Evolutionary conservation across 2,113 vertebrate genomes (phyloP).

Genomic region (Catharus minimus): DNA sequence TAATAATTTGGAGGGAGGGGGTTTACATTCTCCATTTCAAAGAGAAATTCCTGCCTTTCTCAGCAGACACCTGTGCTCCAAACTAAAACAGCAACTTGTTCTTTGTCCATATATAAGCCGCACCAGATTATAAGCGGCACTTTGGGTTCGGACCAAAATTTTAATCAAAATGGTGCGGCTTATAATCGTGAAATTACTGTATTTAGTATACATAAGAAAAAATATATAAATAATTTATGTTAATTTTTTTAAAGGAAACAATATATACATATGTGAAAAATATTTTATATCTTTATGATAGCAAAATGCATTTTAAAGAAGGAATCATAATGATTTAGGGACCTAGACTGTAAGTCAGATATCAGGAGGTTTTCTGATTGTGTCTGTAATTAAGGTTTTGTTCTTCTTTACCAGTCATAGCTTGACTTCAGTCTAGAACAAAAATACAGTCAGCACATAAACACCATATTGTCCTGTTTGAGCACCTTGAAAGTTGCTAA

Average conservation of each 20-base stretch:
- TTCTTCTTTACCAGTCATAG: not conserved
- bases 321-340: not conserved
- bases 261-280: not conserved
- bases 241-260: not conserved
- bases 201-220: not conserved
- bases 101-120: no score
- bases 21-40: no score
- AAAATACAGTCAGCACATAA: not conserved
- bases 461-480: not conserved
- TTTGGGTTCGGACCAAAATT: no score
- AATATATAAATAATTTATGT: rapidly evolving
- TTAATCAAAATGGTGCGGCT: no score
- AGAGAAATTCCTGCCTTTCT: no score
- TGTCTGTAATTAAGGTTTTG: not conserved
- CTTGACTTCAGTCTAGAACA: not conserved
- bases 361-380: not conserved
- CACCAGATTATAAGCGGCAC: no score
- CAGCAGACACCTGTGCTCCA: no score
- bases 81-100: no score
- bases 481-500: not conserved
- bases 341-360: not conserved
- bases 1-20: no score
- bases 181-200: no score
- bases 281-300: not conserved
- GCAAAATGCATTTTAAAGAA: not conserved